Evolutionary conservation across 2,797 vertebrate species (phyloP).

Genomic region (Limosa lapponica): DNA sequence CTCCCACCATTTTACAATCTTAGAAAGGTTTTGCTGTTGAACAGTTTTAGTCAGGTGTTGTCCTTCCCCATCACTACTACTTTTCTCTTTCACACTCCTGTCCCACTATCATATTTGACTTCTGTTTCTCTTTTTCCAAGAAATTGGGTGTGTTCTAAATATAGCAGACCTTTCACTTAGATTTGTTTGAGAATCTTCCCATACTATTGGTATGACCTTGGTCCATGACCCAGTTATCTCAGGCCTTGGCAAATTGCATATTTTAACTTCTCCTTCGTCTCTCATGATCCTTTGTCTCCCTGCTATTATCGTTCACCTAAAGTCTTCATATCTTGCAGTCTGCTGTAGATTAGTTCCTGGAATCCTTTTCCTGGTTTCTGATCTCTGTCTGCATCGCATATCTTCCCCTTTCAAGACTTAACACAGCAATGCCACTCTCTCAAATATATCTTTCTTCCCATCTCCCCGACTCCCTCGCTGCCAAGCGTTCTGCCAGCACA

Average conservation of each 20-base stretch:
- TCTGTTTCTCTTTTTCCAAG: background rate
- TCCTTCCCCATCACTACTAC: background rate
- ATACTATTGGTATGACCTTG: background rate
- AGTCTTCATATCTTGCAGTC: background rate
- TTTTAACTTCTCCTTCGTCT: background rate
- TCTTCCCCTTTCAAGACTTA: conserved; percentile 4
- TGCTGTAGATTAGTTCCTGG: conserved; percentile 4
- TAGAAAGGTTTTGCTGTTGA: background rate
- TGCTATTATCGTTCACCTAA: background rate
- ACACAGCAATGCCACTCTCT: background rate
- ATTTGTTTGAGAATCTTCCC: background rate
- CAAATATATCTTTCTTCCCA: background rate
- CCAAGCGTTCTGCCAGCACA: background rate
- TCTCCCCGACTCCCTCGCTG: background rate
- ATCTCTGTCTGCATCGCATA: background rate
- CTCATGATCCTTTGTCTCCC: background rate
- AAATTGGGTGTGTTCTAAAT: background rate
- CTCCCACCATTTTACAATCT: background rate
- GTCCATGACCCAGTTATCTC: background rate
- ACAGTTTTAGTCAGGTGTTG: background rate
- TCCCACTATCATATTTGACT: background rate
- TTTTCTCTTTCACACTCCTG: background rate
- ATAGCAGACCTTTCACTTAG: background rate
- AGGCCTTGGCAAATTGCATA: background rate
- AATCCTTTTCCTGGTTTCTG: conserved; percentile 24